Conservation (phyloP, 2,113 vertebrate genomes). For the Ciconia maguari region DNA sequence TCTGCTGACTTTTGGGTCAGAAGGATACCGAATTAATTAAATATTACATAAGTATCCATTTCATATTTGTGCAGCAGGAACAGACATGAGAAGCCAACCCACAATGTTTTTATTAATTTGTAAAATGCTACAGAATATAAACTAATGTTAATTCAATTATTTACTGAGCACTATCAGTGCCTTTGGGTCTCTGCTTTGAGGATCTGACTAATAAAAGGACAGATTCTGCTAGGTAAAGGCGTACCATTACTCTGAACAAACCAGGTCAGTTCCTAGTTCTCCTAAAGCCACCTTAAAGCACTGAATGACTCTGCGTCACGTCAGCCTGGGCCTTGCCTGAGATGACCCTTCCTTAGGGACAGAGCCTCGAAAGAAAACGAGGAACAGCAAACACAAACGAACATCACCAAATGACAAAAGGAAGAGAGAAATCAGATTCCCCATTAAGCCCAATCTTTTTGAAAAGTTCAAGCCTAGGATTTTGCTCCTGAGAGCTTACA, state of each 20-base stretch:
- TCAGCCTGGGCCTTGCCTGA: neutral
- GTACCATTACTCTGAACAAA: neutral
- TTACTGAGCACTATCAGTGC: neutral
- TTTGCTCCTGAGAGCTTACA: neutral
- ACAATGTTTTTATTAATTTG: neutral
- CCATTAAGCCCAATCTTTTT: neutral
- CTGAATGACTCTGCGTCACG: neutral
- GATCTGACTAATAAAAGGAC: neutral
- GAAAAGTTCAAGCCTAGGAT: neutral
- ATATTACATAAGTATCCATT: neutral
- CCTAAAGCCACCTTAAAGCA: neutral
- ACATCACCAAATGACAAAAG: neutral
- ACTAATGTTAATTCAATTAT: neutral
- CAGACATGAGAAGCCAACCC: neutral
- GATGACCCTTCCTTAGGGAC: neutral
- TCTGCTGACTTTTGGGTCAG: neutral
- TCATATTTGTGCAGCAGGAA: neutral
- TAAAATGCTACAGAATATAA: neutral
- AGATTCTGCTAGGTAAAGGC: neutral
- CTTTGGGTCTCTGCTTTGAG: neutral
- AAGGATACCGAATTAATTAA: neutral
- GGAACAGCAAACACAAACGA: neutral
- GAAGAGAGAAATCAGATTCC: neutral
- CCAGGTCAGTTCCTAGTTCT: neutral
- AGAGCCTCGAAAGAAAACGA: neutral